A percentile compares a stretch with the other conserved stretches of the same genome.
phyloP scores from a whole-genome alignment of 1,140 invertebrate genomes.

The Helicoverpa zea region DNA sequence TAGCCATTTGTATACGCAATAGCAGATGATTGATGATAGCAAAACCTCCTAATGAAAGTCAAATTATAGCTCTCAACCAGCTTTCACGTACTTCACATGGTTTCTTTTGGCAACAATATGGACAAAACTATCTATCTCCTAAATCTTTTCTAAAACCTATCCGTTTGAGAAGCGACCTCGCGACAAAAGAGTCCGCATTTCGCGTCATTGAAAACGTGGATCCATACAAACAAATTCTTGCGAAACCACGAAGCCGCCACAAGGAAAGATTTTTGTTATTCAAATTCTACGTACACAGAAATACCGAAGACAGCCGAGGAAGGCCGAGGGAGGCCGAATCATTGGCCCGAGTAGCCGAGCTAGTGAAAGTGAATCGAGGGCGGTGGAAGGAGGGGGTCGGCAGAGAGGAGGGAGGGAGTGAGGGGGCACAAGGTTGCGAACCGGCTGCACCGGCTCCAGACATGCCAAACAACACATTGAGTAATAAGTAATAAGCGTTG shows the following conservation, averaged over 20 bases:
- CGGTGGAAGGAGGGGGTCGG: constrained; percentile 50
- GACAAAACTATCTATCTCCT: constrained; percentile 3
- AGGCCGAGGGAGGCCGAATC: constrained; percentile 61
- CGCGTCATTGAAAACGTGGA: constrained; percentile 39
- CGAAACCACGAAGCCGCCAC: constrained; percentile 47
- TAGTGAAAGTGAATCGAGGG: constrained; percentile 77
- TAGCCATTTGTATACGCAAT: not conserved
- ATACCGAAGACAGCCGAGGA: constrained; percentile 56
- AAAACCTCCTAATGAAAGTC: no score
- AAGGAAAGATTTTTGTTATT: constrained; percentile 50
- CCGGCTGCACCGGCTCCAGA: constrained; percentile 71
- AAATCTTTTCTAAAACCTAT: constrained; percentile 26
- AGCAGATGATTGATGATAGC: no score
- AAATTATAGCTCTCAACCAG: not conserved
- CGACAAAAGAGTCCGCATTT: constrained; percentile 26
- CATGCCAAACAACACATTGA: constrained; percentile 76
- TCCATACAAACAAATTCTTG: constrained; percentile 49
- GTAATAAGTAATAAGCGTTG: constrained; percentile 79
- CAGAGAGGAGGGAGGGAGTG: constrained; percentile 48
- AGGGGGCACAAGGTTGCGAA: constrained; percentile 77
- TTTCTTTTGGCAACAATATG: constrained; percentile 23
- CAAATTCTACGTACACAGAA: constrained; percentile 47
- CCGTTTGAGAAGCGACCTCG: not conserved
- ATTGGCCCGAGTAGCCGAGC: constrained; percentile 57
- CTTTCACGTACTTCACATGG: constrained; percentile 8